phyloP scores from a whole-genome alignment of 1,140 invertebrate species.

The Caenorhabditis brenneri region DNA sequence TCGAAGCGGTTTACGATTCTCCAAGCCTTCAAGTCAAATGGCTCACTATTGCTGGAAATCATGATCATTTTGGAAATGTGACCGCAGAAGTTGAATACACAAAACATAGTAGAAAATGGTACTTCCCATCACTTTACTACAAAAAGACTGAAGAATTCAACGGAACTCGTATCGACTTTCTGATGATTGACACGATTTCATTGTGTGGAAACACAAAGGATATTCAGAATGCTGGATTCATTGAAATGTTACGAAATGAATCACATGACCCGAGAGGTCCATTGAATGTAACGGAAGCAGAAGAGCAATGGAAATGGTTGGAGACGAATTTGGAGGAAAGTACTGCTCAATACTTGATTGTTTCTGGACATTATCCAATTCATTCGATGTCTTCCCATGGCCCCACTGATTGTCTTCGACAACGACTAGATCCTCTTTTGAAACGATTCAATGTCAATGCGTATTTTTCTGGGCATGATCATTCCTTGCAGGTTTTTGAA shows the following conservation, averaged over 20 bases:
- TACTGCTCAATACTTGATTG: conserved; percentile 73
- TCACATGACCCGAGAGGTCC: conserved; percentile 36
- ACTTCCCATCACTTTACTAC: conserved; percentile 73
- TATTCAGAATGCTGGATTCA: conserved; percentile 55
- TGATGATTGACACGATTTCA: conserved; percentile 73
- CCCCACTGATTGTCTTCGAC: conserved; percentile 72
- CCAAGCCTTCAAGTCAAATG: conserved; percentile 68
- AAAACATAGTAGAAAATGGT: conserved; percentile 72
- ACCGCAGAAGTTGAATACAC: conserved; percentile 72
- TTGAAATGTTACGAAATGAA: conserved; percentile 39
- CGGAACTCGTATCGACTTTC: conserved; percentile 68
- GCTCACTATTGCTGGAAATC: conserved; percentile 74
- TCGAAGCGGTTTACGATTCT: conserved; percentile 56
- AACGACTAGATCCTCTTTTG: conserved; percentile 72
- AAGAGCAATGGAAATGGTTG: conserved; percentile 73
- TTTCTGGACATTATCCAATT: conserved; percentile 75
- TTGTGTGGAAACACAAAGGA: conserved; percentile 72
- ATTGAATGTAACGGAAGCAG: conserved; percentile 58
- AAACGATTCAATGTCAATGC: conserved; percentile 73
- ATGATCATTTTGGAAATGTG: conserved; percentile 74
- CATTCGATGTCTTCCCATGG: conserved; percentile 74
- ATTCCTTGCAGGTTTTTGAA: conserved; percentile 62
- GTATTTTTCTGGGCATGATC: conserved; percentile 74
- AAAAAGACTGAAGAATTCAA: conserved; percentile 61
- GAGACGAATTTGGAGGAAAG: conserved; percentile 68